Evolutionary conservation across 2,113 vertebrate species (phyloP).

Genomic region (Strix aluco): DNA sequence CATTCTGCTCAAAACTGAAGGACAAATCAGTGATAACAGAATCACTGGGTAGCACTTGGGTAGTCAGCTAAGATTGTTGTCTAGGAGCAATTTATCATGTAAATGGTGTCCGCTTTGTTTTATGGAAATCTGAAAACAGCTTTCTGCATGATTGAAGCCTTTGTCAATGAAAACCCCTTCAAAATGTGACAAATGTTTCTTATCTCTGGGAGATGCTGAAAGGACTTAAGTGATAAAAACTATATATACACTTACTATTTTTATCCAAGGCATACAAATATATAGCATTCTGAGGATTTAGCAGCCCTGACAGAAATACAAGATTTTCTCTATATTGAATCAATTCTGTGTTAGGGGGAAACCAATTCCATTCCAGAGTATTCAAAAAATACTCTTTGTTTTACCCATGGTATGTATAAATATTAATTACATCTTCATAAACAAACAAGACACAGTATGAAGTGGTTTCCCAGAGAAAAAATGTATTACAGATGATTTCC

Average conservation of each 20-base stretch:
- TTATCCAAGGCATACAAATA: slow-evolving; percentile 8
- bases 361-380: neutral
- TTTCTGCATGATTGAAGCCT: slow-evolving; percentile 88
- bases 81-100: slow-evolving; percentile 89
- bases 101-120: slow-evolving; percentile 85
- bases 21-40: slow-evolving; percentile 79
- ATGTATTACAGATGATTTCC: neutral
- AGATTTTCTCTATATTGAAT: neutral
- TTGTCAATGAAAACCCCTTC: slow-evolving; percentile 80
- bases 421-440: neutral
- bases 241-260: slow-evolving; percentile 46
- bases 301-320: neutral
- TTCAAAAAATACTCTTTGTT: neutral
- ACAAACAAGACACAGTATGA: neutral
- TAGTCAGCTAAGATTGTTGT: slow-evolving; percentile 81
- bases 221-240: slow-evolving; percentile 50
- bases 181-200: slow-evolving; percentile 81
- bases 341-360: neutral
- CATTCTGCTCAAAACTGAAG: slow-evolving; percentile 77
- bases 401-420: neutral
- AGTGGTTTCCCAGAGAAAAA: neutral
- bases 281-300: neutral
- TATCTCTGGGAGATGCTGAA: slow-evolving; percentile 70
- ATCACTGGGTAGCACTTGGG: slow-evolving; percentile 70
- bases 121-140: slow-evolving; percentile 88